phyloP scores from a whole-genome alignment of 2,888 invertebrate genomes.

The Gisinianus flammeolus region DNA sequence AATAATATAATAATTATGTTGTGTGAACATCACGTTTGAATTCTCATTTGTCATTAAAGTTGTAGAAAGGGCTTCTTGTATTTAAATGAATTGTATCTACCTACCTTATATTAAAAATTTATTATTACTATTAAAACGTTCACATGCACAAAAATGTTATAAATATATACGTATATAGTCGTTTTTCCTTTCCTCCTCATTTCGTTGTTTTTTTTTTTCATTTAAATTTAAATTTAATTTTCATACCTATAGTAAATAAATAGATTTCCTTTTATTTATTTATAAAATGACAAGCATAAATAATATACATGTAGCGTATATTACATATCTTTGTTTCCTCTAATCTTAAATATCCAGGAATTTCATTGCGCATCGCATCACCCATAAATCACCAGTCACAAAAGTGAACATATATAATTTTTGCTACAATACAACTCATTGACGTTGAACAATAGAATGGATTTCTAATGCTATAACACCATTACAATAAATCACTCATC shows the following conservation, averaged over 20 bases:
- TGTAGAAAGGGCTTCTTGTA: conserved; percentile 42
- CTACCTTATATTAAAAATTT: conserved; percentile 25
- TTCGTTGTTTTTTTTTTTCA: background rate
- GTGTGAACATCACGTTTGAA: conserved; percentile 38
- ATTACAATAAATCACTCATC: too few relatives aligned
- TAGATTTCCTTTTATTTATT: too few relatives aligned
- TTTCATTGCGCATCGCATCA: too few relatives aligned
- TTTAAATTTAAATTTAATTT: background rate
- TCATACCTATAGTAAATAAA: too few relatives aligned
- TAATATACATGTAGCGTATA: background rate
- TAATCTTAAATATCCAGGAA: too few relatives aligned
- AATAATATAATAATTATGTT: conserved; percentile 7
- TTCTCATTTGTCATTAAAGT: conserved; percentile 39
- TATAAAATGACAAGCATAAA: background rate
- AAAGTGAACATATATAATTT: too few relatives aligned
- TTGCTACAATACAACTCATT: too few relatives aligned
- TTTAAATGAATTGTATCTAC: conserved; percentile 24
- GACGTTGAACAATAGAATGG: too few relatives aligned
- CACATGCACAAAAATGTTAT: conserved; percentile 24
- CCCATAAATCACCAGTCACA: too few relatives aligned
- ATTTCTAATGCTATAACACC: too few relatives aligned
- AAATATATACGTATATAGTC: background rate
- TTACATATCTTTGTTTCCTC: background rate
- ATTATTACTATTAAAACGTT: conserved; percentile 27
- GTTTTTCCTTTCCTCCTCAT: background rate